Percentiles rank a stretch among this genome's conserved stretches.
phyloP scores from a whole-genome alignment of 2,888 invertebrate genomes.

The Dromius quadrimaculatus region DNA sequence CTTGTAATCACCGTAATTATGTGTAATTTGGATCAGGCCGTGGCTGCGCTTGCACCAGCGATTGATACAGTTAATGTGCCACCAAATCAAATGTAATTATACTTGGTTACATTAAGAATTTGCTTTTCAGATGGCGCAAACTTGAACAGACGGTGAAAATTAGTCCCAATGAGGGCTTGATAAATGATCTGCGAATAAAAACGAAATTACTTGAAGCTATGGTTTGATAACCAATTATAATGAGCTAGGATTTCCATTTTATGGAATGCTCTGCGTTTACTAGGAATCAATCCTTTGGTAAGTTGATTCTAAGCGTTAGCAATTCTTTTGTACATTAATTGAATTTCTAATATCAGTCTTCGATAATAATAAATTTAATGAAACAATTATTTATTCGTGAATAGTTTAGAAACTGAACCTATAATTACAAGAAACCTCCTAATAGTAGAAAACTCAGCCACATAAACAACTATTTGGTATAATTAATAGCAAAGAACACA shows the following conservation, averaged over 20 bases:
- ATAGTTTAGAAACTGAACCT: neutral
- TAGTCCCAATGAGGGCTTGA: conserved; percentile 16
- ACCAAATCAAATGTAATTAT: conserved; percentile 21
- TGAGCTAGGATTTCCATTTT: too few species aligned
- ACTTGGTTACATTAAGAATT: neutral
- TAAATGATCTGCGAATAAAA: conserved; percentile 9
- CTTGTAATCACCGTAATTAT: conserved; percentile 29
- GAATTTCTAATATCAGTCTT: too few species aligned
- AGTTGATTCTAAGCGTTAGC: too few species aligned
- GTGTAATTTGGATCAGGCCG: conserved; percentile 26
- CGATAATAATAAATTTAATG: too few species aligned
- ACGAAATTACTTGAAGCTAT: neutral
- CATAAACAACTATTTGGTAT: conserved; percentile 28
- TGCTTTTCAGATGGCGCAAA: neutral
- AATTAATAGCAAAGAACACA: conserved; percentile 22
- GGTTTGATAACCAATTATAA: neutral
- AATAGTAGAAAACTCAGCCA: conserved; percentile 12
- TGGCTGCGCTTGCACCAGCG: conserved; percentile 18
- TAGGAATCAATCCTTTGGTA: too few species aligned
- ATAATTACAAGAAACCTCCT: conserved; percentile 15
- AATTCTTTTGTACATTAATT: too few species aligned
- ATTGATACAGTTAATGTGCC: conserved; percentile 33
- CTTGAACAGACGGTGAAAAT: conserved; percentile 2
- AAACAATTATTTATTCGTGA: too few species aligned
- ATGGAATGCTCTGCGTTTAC: too few species aligned